These are phyloP conservation scores for Drosophila flavopinicola DNA, from an alignment of 2,888 invertebrate genomes.

Conservation along the genomic window DNA sequence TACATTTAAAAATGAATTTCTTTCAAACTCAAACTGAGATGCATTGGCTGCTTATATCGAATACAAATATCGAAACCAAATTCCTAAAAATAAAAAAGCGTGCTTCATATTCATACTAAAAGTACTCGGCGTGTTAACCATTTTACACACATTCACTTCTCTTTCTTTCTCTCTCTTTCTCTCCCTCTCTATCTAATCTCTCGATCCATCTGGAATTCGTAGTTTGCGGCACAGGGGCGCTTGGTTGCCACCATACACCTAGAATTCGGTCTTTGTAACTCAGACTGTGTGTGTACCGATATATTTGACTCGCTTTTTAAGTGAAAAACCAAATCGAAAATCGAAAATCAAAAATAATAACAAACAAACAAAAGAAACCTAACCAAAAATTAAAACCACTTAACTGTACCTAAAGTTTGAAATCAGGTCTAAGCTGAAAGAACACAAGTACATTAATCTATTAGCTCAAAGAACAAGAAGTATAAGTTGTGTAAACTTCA, in stretches of 20 bases:
- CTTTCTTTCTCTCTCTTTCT: conserved; percentile 58
- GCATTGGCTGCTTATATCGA: conserved; percentile 57
- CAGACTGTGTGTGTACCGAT: conserved; percentile 83
- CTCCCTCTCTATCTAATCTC: conserved; percentile 35
- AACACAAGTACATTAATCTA: conserved; percentile 11
- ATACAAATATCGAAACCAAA: conserved; percentile 19
- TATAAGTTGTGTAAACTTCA: conserved; percentile 6
- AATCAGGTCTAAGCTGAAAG: conserved; percentile 37
- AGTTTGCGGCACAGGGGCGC: conserved; percentile 83
- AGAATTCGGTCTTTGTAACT: conserved; percentile 84
- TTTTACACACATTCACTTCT: conserved; percentile 67
- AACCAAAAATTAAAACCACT: conserved; percentile 43
- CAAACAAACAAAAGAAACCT: conserved; percentile 10
- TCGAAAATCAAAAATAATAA: conserved; percentile 28
- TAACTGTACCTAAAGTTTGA: conserved; percentile 70
- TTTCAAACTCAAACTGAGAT: conserved; percentile 81
- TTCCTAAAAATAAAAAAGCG: conserved; percentile 26
- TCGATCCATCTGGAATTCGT: conserved; percentile 63
- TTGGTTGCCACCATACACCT: conserved; percentile 83
- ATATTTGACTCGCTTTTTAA: conserved; percentile 83
- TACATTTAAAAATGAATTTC: conserved; percentile 81
- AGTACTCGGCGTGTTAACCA: conserved; percentile 43
- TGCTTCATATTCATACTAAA: conserved; percentile 47
- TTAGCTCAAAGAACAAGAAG: conserved; percentile 29
- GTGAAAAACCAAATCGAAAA: conserved; percentile 56